Base-by-base conservation (phyloP, 2,113 vertebrate species). In the Chauna torquata region DNA sequence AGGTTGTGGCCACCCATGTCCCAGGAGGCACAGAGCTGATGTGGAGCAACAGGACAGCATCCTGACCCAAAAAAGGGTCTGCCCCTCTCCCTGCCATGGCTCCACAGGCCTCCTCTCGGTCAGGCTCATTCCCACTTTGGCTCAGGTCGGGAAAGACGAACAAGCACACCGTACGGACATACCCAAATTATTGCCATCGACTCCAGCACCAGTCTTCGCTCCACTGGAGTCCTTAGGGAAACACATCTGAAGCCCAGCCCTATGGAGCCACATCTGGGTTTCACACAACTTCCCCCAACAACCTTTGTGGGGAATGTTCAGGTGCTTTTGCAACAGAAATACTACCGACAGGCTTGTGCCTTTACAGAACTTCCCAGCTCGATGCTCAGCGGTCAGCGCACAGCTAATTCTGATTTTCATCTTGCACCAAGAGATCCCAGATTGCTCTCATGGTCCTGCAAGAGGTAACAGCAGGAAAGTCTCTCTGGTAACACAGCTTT, bases 121-220 rank as follows among this genome's bases (percentile, higher is more conserved):
- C 38, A 38, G 2, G 1, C 38, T 55, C 5, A 1, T 36, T 66
- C 47, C 65, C 12, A 9, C 23, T 86, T 52, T 57, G 36, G 45
- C 8, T 12, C 17, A 77, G 44, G 36, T 6, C 61, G n/a, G 34
- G 10, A 54, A 71, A 61, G 22, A 49, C 49, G 75, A 45, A 47
- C 2, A 7, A 64, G 36, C 2, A 11, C 45, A 50, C 23, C 25
- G 8, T 15, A 65, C 12, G 49, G 68, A 54, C 16, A 38, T 6
- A 81, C 22, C n/a, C 25, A 70, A 50, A 45, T 28, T 5, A 0
- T 32, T 44, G 27, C 34, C 57, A 58, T 8, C 1, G 0, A 36
- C 15, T 64, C 38, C 65, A 68, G 20, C 36, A 15, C 8, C 61
- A 61, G n/a, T 11, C 45, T 36, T 68, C 45, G 32, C 24, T 40